Evolutionary conservation across 1,140 invertebrate species (phyloP), one percentile per base, ranked within the genome.

Genomic region (Neomicropteryx cornuta): DNA sequence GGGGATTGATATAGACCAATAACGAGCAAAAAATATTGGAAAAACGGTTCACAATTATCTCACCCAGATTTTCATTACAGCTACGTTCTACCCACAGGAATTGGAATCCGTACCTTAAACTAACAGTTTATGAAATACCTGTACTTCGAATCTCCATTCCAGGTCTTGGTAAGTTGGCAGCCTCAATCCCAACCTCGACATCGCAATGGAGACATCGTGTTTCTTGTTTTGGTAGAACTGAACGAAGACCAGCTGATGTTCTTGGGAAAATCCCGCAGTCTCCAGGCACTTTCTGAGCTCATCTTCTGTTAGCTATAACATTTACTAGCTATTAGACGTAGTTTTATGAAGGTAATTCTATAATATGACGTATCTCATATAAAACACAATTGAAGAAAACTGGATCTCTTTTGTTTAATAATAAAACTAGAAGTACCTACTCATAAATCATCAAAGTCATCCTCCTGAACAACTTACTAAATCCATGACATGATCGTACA

Each of bases 81-180:
- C 45, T 47, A 37, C 5, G 14, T 37, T 13, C 6, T 38, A 10
- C 23, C 37, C 30, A 16, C 10, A 28, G 3, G 16, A 8, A 31
- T 8, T 17, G 3, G 8, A 18, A 33, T 11, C 20, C 14, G 19
- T 16, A 40, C 3, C 6, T 11, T 5, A 23, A 41, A 14, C 17
- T 28, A 11, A 23, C 24, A 24, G 16, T 22, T 31, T 14, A n/a
- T n/a, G n/a, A n/a, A n/a, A n/a, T 19, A 46, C 44, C 39, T 46
- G 45, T 14, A 35, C 40, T 39, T 47, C 39, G 4, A 44, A 23
- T 17, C 46, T 29, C 46, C 46, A 47, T 17, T 45, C 30, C 18
- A 47, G 35, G 28, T 45, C 39, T 23, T 31, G 11, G 23, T 38
- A 47, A 14, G 27, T 33, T 5, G 36, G 39, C 2, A 35, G 22